These are phyloP conservation scores for Aphelocoma coerulescens DNA, from an alignment of 2,113 vertebrate genomes.

Conservation along the genomic window DNA sequence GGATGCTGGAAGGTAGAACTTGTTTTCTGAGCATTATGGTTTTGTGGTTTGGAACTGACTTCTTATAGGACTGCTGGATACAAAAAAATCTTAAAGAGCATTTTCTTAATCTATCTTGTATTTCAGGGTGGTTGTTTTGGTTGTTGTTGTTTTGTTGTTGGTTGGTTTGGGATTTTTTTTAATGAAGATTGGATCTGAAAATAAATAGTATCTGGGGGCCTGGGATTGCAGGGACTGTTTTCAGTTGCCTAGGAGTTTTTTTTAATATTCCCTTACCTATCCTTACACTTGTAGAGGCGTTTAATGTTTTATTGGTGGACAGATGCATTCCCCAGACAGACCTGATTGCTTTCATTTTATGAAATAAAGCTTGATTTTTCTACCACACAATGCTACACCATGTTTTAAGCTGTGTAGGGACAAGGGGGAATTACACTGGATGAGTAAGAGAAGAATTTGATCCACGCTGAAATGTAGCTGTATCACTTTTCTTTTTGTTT, in stretches of 20 bases:
- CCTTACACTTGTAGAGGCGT: neutral
- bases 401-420: neutral
- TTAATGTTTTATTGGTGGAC: neutral
- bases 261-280: neutral
- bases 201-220: neutral
- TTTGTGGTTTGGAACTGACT: neutral
- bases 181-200: neutral
- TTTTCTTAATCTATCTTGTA: neutral
- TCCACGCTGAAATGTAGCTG: neutral
- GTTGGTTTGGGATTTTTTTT: neutral
- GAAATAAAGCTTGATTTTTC: neutral
- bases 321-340: neutral
- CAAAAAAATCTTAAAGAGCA: neutral
- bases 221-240: neutral
- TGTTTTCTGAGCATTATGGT: neutral
- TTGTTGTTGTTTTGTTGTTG: neutral
- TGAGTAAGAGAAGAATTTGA: constrained; percentile 16
- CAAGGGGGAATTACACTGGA: neutral
- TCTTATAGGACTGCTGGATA: neutral
- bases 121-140: neutral
- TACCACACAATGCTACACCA: accelerated
- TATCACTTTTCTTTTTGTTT: constrained; percentile 18
- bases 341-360: constrained; percentile 1
- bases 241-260: neutral
- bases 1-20: neutral